Base-by-base conservation (phyloP, 2,888 invertebrate genomes). In the Taphrorychus bicolor region DNA sequence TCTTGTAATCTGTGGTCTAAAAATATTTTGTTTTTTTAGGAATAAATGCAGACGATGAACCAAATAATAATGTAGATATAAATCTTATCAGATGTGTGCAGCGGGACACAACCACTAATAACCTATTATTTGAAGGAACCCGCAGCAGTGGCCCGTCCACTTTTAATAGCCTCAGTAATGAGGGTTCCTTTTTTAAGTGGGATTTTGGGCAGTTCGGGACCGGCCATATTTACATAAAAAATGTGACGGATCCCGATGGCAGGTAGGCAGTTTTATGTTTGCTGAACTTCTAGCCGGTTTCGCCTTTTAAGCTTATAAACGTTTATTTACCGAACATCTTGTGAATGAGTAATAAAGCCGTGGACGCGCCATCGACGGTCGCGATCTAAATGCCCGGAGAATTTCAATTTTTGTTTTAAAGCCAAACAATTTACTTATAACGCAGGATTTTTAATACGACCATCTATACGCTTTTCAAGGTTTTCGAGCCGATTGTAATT, bases 1-100 rank as follows among this genome's bases (percentile, higher is more conserved):
- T 89, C 72, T 89, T 88, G 80, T 91, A 91, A 76, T 91, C 87
- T 74, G 79, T 78, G 66, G 81, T 83, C 86, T 86, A 80, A 22
- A 82, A 83, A n/a, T n/a, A n/a, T n/a, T n/a, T n/a, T n/a, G n/a
- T n/a, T n/a, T n/a, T n/a, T n/a, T n/a, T n/a, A n/a, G n/a, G n/a
- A n/a, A n/a, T n/a, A n/a, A n/a, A n/a, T n/a, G n/a, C n/a, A n/a
- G n/a, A 32, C 32, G 11, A 32, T 9, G 11, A 32, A 11, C 9
- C 11, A 9, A 32, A 32, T 9, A 32, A 32, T 14, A 7, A 45
- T 5, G 45, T 14, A 45, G 45, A 45, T 45, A 45, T 45, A 45
- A 45, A 45, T 45, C 45, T 45, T 45, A 45, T 45, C 45, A 17
- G 16, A 48, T 14, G 48, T 48, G 16, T 16, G 19, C 16, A 16